Evolutionary conservation across 2,797 vertebrate genomes (phyloP), one percentile per base, ranked within the genome.

Genomic region (Synaphobranchus kaupii): DNA sequence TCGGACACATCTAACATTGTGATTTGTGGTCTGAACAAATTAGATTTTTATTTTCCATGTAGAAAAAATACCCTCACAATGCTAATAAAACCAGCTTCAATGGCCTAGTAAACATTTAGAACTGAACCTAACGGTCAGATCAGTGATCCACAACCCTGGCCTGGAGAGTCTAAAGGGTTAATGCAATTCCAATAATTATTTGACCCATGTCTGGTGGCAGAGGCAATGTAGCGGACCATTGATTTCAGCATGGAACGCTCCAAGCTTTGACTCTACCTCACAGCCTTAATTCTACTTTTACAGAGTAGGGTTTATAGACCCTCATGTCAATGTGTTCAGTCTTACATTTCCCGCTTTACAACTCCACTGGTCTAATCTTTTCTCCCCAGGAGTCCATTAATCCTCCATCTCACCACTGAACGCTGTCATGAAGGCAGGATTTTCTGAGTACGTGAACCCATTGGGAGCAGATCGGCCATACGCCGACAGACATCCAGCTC

Each of bases 361-460:
- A 63, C 91, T 91, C 88, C 90, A 89, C 89, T 82, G 88, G 89
- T 91, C 89, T 96, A 95, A 97, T 97, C 94, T 94, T 63, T 15
- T 63, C 94, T 93, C 95, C 54, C 54, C 54, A 56, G 54, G 9
- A 17, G 54, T 94, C 90, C 95, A 95, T 39, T 39, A 39, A 39
- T 39, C 95, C 95, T 95, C 94, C 91, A 95, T 13, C 7, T 12
- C 50, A 22, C 86, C 20, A 47, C 47, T 25, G 84, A 86, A 82
- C 86, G 1, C 90, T 90, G 92, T 93, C 91, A 98, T 97, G 98
- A 99, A 98, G 95, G 97, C 96, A 94, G 97, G 94, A 96, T 99
- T 98, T 99, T 99, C 98, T 99, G 98, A 96, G 97, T 98, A 98
- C 98, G 98, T 98, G 98, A 97, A 97, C 97, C 96, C 97, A 98